These are phyloP conservation scores for Brachionus manjavacas DNA, from an alignment of 1,140 invertebrate species.

Conservation along the genomic window DNA sequence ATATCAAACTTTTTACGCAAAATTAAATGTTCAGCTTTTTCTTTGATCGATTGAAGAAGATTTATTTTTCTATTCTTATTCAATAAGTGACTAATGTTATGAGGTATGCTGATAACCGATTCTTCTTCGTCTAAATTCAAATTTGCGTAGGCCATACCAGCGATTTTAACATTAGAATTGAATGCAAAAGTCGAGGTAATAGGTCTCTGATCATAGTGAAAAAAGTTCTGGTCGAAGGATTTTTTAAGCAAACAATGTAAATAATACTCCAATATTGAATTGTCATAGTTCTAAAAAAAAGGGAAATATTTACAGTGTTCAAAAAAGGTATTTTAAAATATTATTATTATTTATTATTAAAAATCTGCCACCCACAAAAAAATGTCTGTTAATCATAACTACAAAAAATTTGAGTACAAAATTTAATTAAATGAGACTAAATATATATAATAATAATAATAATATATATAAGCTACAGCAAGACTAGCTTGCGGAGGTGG, in stretches of 20 bases:
- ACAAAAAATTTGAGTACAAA: too few species aligned
- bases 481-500: too few species aligned
- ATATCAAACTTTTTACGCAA: constrained; percentile 7
- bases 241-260: constrained; percentile 39
- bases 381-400: too few species aligned
- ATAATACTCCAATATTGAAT: constrained; percentile 32
- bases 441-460: too few species aligned
- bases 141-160: constrained; percentile 37
- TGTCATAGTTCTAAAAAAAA: constrained; percentile 27
- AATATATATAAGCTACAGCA: too few species aligned
- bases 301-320: not conserved
- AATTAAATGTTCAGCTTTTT: constrained; percentile 34
- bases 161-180: constrained; percentile 35
- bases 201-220: constrained; percentile 14
- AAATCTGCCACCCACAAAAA: too few species aligned
- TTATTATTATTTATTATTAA: too few species aligned
- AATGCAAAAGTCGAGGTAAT: constrained; percentile 32
- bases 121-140: constrained; percentile 40
- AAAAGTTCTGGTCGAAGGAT: constrained; percentile 41
- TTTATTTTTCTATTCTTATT: constrained; percentile 41
- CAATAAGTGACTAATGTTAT: constrained; percentile 29
- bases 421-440: too few species aligned
- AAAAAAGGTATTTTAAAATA: not conserved
- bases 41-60: constrained; percentile 32
- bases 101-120: constrained; percentile 13